Conservation (phyloP, 2,797 vertebrate species). For the Luscinia luscinia region DNA sequence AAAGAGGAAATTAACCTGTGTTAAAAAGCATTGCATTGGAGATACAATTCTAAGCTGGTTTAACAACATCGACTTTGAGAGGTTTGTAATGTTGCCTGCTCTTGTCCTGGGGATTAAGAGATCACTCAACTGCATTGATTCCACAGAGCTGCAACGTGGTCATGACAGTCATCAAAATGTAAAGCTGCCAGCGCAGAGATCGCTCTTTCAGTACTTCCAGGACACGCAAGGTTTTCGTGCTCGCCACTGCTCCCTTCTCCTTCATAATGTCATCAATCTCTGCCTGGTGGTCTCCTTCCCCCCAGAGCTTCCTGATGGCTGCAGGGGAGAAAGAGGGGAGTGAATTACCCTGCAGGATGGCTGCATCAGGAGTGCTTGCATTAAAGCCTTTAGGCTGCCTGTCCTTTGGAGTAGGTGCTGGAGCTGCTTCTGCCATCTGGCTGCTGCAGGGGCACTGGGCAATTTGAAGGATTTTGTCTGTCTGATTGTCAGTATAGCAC, state of each 20-base stretch:
- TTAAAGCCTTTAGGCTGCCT: background rate
- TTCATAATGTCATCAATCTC: constrained; percentile 89
- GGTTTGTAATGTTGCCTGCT: background rate
- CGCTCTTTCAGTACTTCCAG: constrained; percentile 83
- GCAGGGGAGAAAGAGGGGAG: background rate
- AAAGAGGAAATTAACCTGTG: constrained; percentile 6
- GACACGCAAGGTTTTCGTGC: constrained; percentile 73
- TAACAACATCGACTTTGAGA: background rate
- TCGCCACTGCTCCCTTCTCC: constrained; percentile 81
- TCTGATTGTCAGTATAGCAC: background rate
- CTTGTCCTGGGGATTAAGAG: background rate
- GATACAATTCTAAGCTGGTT: background rate
- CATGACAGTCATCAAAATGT: constrained; percentile 82
- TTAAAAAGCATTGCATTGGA: background rate
- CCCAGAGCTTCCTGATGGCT: constrained; percentile 86
- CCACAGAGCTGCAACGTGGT: constrained; percentile 93
- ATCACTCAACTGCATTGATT: constrained; percentile 85
- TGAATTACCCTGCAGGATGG: background rate
- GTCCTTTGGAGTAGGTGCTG: rapidly evolving
- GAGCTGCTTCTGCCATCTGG: background rate
- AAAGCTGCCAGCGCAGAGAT: constrained; percentile 86
- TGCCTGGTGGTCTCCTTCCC: constrained; percentile 78
- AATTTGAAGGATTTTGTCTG: background rate
- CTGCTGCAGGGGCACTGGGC: background rate
- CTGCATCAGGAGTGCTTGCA: background rate